Evolutionary conservation across 2,797 vertebrate genomes (phyloP), one percentile per base, ranked within the genome.

Genomic region (Neosilurus hyrtlii): DNA sequence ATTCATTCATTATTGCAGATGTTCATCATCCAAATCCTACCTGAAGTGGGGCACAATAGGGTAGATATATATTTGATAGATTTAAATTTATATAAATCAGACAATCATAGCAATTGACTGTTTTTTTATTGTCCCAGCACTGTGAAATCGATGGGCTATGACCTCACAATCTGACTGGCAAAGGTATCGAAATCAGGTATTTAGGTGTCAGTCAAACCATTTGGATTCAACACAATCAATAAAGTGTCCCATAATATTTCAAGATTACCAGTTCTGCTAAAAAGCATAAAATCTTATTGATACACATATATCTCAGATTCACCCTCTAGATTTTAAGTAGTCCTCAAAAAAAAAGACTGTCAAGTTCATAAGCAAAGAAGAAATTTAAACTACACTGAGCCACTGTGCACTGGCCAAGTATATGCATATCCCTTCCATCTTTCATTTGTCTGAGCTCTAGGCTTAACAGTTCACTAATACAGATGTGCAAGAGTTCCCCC

Each of bases 381-480:
- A 86, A 89, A 78, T 79, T 65, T 65, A 81, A 82, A 82, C 77
- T 78, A 85, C 70, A 84, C 74, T 79, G 51, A 83, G 65, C 37
- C 80, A 84, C 81, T 73, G 81, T 80, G 67, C 51, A 52, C 56
- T 54, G 37, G 86, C 87, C 83, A 86, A 76, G 80, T 56, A 43
- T 73, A 63, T 30, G 80, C 66, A 43, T 81, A 80, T 78, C 61
- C 63, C 57, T 85, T 82, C 65, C 71, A 83, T 83, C 54, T 43
- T 86, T 77, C 77, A 63, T 82, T 81, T 71, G 76, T 80, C 82
- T 83, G 74, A 80, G 68, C 70, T 67, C 77, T 66, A 62, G 52
- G 70, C 24, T 79, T 83, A 74, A 85, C 79, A 81, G 81, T 78
- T 72, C 81, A 86, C 86, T 87, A 86, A 89, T 83, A 86, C 85